Percentiles rank a stretch among this genome's conserved stretches.
phyloP scores from a whole-genome alignment of 1,140 invertebrate species.

The Ips typographus region DNA sequence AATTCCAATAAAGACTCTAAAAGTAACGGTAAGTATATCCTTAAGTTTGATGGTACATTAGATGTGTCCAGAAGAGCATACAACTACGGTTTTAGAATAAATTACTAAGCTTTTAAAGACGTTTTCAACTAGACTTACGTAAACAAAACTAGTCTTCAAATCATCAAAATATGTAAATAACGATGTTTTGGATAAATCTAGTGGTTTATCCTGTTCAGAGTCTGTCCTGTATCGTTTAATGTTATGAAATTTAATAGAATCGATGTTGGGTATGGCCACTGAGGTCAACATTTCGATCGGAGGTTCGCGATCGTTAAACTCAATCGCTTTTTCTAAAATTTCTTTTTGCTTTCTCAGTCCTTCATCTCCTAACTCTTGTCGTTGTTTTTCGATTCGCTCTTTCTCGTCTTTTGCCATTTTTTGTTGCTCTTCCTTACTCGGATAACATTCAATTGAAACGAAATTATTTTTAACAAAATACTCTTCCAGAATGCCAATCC shows the following conservation, averaged over 20 bases:
- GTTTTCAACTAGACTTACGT: constrained; percentile 61
- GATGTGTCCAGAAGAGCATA: constrained; percentile 72
- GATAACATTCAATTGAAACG: constrained; percentile 58
- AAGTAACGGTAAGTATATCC: constrained; percentile 72
- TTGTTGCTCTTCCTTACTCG: constrained; percentile 61
- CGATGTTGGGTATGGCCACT: constrained; percentile 68
- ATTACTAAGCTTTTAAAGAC: constrained; percentile 4
- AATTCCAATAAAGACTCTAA: constrained; percentile 71
- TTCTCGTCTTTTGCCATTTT: constrained; percentile 64
- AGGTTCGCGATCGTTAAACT: constrained; percentile 74
- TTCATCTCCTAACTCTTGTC: constrained; percentile 62
- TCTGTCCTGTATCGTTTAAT: constrained; percentile 62
- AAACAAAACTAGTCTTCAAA: constrained; percentile 80
- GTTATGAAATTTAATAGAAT: constrained; percentile 69
- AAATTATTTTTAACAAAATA: constrained; percentile 68
- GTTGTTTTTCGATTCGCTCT: constrained; percentile 65
- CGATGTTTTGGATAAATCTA: constrained; percentile 67
- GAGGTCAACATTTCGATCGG: constrained; percentile 67
- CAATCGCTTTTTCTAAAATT: constrained; percentile 67
- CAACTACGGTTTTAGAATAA: constrained; percentile 54
- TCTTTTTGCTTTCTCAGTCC: constrained; percentile 67
- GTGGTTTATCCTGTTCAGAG: constrained; percentile 58
- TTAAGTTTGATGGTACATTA: constrained; percentile 58
- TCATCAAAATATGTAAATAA: constrained; percentile 77
- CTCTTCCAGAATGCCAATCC: constrained; percentile 68